These are phyloP conservation scores for Dryococelus australis DNA, from an alignment of 2,888 invertebrate species.

Conservation along the genomic window DNA sequence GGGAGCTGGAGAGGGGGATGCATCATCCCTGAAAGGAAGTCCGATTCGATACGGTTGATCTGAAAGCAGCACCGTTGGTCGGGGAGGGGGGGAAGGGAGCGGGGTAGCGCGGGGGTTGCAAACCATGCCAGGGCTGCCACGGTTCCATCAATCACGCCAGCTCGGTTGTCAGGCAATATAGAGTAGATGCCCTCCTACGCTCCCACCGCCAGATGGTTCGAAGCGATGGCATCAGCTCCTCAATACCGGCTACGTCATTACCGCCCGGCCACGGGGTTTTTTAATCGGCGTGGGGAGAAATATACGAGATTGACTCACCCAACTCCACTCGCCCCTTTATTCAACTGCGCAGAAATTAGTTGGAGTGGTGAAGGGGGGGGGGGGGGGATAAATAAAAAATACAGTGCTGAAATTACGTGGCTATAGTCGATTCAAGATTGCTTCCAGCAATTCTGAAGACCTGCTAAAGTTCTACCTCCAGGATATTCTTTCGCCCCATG, in stretches of 20 bases:
- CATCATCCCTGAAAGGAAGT: background rate
- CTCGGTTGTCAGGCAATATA: background rate
- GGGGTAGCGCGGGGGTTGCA: background rate
- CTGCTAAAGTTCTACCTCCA: too few species aligned
- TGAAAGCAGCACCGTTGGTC: background rate
- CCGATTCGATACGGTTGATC: conserved; percentile 3
- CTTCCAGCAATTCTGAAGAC: too few species aligned
- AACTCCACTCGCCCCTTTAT: background rate
- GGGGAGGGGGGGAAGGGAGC: background rate
- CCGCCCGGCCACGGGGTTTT: background rate
- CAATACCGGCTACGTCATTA: background rate
- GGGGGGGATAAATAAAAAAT: too few species aligned
- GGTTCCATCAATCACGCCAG: background rate
- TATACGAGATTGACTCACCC: background rate
- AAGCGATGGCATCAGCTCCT: background rate
- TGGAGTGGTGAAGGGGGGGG: too few species aligned
- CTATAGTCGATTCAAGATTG: too few species aligned
- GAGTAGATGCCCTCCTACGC: background rate
- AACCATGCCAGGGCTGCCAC: background rate
- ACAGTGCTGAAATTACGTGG: too few species aligned
- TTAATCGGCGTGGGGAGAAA: background rate
- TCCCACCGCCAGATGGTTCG: background rate
- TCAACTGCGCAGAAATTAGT: too few species aligned
- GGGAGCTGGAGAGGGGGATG: background rate
- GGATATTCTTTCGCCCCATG: too few species aligned